Conservation (phyloP, 1,140 invertebrate species). For the Drosophila quadrilineata region DNA sequence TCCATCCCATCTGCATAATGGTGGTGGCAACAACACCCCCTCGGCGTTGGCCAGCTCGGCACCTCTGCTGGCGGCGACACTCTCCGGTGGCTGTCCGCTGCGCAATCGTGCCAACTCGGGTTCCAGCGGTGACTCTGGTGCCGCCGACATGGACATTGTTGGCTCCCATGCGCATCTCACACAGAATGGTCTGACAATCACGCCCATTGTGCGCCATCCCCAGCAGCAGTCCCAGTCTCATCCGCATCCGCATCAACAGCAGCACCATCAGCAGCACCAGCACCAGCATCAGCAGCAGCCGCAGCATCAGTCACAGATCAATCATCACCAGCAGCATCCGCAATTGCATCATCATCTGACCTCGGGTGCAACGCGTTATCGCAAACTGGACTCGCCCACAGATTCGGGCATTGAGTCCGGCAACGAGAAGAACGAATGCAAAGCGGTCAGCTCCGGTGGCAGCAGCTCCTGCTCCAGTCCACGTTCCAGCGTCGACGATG, state of each 20-base stretch:
- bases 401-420: constrained; percentile 96
- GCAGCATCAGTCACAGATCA: constrained; percentile 61
- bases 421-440: constrained; percentile 91
- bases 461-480: constrained; percentile 92
- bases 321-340: constrained; percentile 57
- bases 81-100: constrained; percentile 86
- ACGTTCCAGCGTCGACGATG: constrained; percentile 91
- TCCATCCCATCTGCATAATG: background rate
- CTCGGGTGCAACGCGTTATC: constrained; percentile 82
- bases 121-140: constrained; percentile 90
- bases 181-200: constrained; percentile 86
- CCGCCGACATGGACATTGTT: constrained; percentile 86
- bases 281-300: constrained; percentile 29
- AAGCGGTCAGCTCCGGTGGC: constrained; percentile 86
- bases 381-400: constrained; percentile 93
- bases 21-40: constrained; percentile 58
- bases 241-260: constrained; percentile 32
- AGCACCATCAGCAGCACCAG: constrained; percentile 56
- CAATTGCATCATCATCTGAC: constrained; percentile 74
- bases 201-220: constrained; percentile 83
- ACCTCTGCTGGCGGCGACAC: constrained; percentile 88
- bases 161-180: constrained; percentile 85
- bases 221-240: constrained; percentile 76
- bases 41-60: constrained; percentile 82
- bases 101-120: constrained; percentile 89